Evolutionary conservation across 2,888 invertebrate genomes (phyloP), one percentile per base, ranked within the genome.

Genomic region (Pomacea canaliculata): DNA sequence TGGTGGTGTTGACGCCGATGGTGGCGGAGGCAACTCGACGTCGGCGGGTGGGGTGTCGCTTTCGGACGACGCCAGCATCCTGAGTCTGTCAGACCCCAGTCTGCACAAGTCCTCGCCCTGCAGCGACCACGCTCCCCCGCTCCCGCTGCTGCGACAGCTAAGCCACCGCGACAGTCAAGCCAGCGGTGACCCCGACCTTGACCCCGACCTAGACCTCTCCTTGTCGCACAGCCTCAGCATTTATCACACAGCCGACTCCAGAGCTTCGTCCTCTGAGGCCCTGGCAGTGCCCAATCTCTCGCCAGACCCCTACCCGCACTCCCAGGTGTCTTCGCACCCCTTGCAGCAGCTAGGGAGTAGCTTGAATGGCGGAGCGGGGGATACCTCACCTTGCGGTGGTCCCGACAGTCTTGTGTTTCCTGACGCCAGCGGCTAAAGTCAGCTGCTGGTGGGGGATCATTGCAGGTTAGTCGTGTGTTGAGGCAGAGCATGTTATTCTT

Each of bases 21-120:
- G 62, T 4, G 74, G 69, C 13, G 74, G 68, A 59, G 74, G 74
- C 12, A 74, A 68, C 69, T 85, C 86, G 10, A 80, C 83, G 72
- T 85, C 85, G 23, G 80, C 81, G 48, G 85, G 84, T 67, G 80
- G 81, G 23, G 84, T 85, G 19, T 84, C 84, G 3, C 70, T 77
- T 13, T 86, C 86, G 23, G 85, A 86, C 69, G 74, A 74, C 63
- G 74, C 74, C 62, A 74, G 74, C 51, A 69, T 74, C 69, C 79
- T 77, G 51, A 83, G 83, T 79, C 78, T 83, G 72, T 81, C 83
- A 37, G 80, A 80, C 71, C 76, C 80, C 62, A 80, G 79, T 70
- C 78, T 83, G 27, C 70, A 76, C 71, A 77, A 75, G 73, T 79
- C 81, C 48, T 83, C 83, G 16, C 82, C 83, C 46, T 75, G 78